Evolutionary conservation across 2,797 vertebrate species (phyloP), one percentile per base, ranked within the genome.

Genomic region (Periophthalmus magnuspinnatus): DNA sequence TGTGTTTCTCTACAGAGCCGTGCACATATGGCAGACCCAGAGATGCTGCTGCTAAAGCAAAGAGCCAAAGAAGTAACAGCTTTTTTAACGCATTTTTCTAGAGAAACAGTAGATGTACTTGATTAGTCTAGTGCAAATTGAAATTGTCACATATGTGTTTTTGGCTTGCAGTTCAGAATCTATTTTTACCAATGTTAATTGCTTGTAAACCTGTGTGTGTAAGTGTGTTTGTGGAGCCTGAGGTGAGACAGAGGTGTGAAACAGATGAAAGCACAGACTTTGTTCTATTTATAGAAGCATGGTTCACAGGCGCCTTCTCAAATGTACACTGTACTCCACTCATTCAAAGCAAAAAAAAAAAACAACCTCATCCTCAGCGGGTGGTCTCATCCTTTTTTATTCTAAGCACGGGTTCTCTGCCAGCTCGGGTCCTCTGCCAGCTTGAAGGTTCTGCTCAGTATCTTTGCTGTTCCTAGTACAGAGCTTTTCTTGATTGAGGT

Each of bases 31-130:
- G 96, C 97, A 78, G 95, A 98, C 88, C 96, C 96, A 69, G 94
- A 95, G 78, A 95, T 94, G 78, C 92, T 96, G 89, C 92, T 92
- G 85, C 93, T 99, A 78, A 97, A 95, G 92, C 97, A 98, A 89
- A 96, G 93, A 87, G 97, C 95, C 6, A 99, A 95, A 95, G 96
- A 98, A 96, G 97, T 98, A 91, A 2, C 63, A 4, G 41, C 52
- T 60, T 59, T 57, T 60, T 34, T 21, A 16, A n/a, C 28, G 28
- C 1, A 28, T 28, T 28, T 28, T 28, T 28, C 28, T 28, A 1
- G 28, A 28, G 28, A 28, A 28, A 28, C 28, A 3, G 28, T 28
- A 28, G 3, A 28, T n/a, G n/a, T n/a, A n/a, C n/a, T n/a, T n/a
- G n/a, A 28, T 28, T 28, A 28, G 28, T 22, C 52, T 54, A 5